These are phyloP conservation scores for Synergus japonicus DNA, from an alignment of 2,888 invertebrate genomes.

Conservation along the genomic window DNA sequence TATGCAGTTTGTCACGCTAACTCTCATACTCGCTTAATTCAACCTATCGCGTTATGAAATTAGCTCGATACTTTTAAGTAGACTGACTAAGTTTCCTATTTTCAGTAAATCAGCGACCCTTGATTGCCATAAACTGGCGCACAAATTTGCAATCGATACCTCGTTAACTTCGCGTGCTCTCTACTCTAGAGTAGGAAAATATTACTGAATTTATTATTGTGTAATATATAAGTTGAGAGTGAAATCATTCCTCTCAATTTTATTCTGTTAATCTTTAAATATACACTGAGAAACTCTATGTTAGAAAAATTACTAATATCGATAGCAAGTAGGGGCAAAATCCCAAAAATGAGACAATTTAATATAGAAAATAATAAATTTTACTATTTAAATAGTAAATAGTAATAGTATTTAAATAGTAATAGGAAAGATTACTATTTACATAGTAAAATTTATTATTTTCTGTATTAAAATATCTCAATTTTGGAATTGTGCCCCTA, in stretches of 20 bases:
- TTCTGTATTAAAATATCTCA: too few relatives aligned
- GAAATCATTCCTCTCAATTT: not conserved
- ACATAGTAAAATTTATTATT: too few relatives aligned
- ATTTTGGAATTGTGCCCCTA: too few relatives aligned
- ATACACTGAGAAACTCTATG: too few relatives aligned
- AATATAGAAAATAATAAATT: too few relatives aligned
- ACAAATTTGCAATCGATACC: conserved; percentile 33
- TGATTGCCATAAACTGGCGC: conserved; percentile 30
- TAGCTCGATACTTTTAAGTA: conserved; percentile 23
- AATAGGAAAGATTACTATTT: too few relatives aligned
- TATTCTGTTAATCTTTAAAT: not conserved
- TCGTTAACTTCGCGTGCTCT: conserved; percentile 38
- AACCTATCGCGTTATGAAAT: conserved; percentile 22
- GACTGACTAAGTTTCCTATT: conserved; percentile 19
- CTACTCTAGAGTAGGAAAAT: not conserved
- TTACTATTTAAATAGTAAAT: too few relatives aligned
- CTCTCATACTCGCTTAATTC: conserved; percentile 8
- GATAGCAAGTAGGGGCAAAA: too few relatives aligned
- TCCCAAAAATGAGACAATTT: too few relatives aligned
- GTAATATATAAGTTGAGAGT: not conserved
- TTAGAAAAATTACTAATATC: too few relatives aligned
- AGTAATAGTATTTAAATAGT: too few relatives aligned
- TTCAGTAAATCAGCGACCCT: conserved; percentile 2
- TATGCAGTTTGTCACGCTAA: conserved; percentile 12
- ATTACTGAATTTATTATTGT: conserved; percentile 2